Base-by-base conservation (phyloP, 2,888 invertebrate species). In the Torymus texanus region DNA sequence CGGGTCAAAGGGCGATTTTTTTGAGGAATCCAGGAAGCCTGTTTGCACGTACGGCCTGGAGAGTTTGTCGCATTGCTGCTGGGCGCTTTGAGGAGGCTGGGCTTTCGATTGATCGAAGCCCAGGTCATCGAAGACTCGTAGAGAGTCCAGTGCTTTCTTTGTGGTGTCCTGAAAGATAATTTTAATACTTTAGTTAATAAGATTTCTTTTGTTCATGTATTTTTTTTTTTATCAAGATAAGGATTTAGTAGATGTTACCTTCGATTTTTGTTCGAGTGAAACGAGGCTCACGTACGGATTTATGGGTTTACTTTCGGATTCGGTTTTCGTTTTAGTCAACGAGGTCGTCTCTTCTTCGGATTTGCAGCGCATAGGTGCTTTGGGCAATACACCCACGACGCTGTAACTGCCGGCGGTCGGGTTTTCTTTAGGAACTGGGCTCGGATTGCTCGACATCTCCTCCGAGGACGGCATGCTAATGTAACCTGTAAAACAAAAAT, bases 401-500 rank as follows among this genome's bases (percentile, higher is more conserved):
- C 89, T 88, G 79, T 88, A 89, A 11, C 84, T 82, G 41, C 84
- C 83, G 2, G 81, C 80, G 51, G 79, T 84, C 8, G 82, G 24
- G 4, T 79, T 79, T 72, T 88, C 88, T 24, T 87, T 86, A n/a
- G 87, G 86, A 63, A 87, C 83, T 18, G 89, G 88, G 65, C 88
- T 90, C 11, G 90, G 87, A 78, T 86, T 88, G 41, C 83, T 86
- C 8, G 87, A 87, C 56, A 88, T 81, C 75, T 89, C 89, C 62
- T 90, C 90, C 0, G 87, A 86, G 13, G 88, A 87, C 14, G 87
- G 86, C 88, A 88, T 88, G 70, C 88, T 88, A 75, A 88, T 87
- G 82, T 88, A 88, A n/a, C 86, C 86, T 55, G 80, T 59, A 73
- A 58, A 53, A 63, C 29, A 29, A 29, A 2, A 29, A 29, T n/a